Evolutionary conservation across 2,113 vertebrate genomes (phyloP).

Genomic region (Dromas ardeola): DNA sequence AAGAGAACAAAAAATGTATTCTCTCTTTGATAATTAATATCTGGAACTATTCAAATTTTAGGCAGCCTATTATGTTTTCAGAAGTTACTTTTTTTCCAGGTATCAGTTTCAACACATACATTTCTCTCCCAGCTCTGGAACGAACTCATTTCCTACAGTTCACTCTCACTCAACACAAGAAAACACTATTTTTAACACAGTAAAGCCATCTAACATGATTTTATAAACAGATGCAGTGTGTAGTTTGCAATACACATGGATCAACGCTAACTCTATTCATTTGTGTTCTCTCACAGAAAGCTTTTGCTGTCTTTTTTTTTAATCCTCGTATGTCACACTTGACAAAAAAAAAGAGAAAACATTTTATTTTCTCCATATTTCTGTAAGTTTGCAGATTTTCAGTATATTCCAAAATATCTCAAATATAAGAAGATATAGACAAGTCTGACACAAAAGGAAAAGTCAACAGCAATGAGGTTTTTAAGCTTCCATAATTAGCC

Average conservation of each 20-base stretch:
- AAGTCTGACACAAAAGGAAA: not conserved
- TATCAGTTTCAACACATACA: not conserved
- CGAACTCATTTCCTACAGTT: not conserved
- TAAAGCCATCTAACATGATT: not conserved
- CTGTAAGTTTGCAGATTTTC: not conserved
- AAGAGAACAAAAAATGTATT: not conserved
- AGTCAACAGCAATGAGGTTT: not conserved
- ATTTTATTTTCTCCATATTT: not conserved
- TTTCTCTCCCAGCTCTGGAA: not conserved
- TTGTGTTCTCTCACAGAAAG: not conserved
- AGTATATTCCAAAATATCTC: not conserved
- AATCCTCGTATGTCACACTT: not conserved
- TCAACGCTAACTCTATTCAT: not conserved
- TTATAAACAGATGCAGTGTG: not conserved
- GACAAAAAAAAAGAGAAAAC: not conserved
- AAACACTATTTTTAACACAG: not conserved
- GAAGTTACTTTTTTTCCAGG: not conserved
- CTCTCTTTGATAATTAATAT: not conserved
- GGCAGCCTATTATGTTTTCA: not conserved
- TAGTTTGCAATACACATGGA: not conserved
- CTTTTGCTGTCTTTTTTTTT: not conserved
- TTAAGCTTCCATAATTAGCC: not conserved
- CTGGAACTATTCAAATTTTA: not conserved
- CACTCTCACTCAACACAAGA: not conserved
- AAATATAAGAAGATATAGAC: conserved; percentile 10